These are phyloP conservation scores for Danaus chrysippus DNA, from an alignment of 2,888 invertebrate genomes.

Conservation along the genomic window DNA sequence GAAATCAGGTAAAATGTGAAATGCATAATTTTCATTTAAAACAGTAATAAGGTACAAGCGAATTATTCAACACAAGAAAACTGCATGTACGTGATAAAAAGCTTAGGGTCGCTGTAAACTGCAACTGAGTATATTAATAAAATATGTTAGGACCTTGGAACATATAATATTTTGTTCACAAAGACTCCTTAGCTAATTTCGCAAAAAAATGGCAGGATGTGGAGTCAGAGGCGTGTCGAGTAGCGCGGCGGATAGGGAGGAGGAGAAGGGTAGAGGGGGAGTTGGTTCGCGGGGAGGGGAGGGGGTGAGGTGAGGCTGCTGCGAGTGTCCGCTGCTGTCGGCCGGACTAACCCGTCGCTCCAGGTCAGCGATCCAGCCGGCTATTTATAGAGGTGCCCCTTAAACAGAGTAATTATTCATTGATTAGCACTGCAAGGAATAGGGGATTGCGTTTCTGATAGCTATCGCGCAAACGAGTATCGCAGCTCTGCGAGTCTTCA, in stretches of 20 bases:
- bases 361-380: constrained; percentile 78
- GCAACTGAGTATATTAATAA: background rate
- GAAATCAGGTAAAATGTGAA: constrained; percentile 68
- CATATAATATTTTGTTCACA: constrained; percentile 41
- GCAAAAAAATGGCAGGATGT: constrained; percentile 68
- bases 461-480: constrained; percentile 75
- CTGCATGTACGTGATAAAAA: too few relatives aligned
- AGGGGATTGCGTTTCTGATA: constrained; percentile 78
- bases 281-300: constrained; percentile 26
- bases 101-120: constrained; percentile 10
- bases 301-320: constrained; percentile 55
- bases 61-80: too few relatives aligned
- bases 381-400: constrained; percentile 79
- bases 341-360: constrained; percentile 78
- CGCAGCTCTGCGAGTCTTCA: constrained; percentile 59
- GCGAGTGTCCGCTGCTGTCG: constrained; percentile 73
- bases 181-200: constrained; percentile 63
- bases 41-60: too few relatives aligned
- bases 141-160: constrained; percentile 7
- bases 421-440: constrained; percentile 79
- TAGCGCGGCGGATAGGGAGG: constrained; percentile 41
- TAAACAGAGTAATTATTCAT: constrained; percentile 80
- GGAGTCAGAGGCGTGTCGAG: constrained; percentile 67
- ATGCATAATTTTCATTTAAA: constrained; percentile 30
- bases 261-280: constrained; percentile 29